Evolutionary conservation across 1,140 invertebrate genomes (phyloP), one percentile per base, ranked within the genome.

Genomic region (Eriosoma lanigerum): DNA sequence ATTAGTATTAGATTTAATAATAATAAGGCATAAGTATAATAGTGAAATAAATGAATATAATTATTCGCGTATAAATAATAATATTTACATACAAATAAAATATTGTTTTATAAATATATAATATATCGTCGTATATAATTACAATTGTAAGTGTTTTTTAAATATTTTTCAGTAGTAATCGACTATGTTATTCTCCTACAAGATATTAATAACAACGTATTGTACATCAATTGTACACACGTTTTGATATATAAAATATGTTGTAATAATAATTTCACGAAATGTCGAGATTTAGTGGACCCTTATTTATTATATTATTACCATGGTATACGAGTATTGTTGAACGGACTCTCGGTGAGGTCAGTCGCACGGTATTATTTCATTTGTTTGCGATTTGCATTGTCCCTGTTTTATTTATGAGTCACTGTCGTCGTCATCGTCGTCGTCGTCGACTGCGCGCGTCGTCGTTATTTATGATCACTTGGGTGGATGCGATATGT

Each of bases 321-420:
- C n/a, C n/a, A 38, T 21, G 10, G 19, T 44, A 38, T 64, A 56
- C 24, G 24, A n/a, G n/a, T 24, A 21, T 24, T n/a, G n/a, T n/a
- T 58, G 56, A 24, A 70, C 21, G 38, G 38, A 50, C 5, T 50
- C 5, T 5, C 66, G 21, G 66, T 48, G 17, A 26, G 44, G 21
- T 70, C 66, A n/a, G 44, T 70, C 66, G 15, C 26, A 21, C n/a
- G n/a, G n/a, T n/a, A 44, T 48, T 70, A 48, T 70, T 70, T 26
- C 1, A 70, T 70, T 48, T 21, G 44, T 70, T 26, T 48, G 44
- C 17, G 24, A 70, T 70, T 24, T 48, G 44, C 21, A 70, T 70
- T 48, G 21, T 48, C 44, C 21, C 15, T 26, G 66, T 10, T 70
- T 70, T 70, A 68, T 70, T 70, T 70, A 24, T 50, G 24, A 46